Evolutionary conservation across 1,140 invertebrate genomes (phyloP).

Genomic region (Hermatobates lingyangjiaoensis): DNA sequence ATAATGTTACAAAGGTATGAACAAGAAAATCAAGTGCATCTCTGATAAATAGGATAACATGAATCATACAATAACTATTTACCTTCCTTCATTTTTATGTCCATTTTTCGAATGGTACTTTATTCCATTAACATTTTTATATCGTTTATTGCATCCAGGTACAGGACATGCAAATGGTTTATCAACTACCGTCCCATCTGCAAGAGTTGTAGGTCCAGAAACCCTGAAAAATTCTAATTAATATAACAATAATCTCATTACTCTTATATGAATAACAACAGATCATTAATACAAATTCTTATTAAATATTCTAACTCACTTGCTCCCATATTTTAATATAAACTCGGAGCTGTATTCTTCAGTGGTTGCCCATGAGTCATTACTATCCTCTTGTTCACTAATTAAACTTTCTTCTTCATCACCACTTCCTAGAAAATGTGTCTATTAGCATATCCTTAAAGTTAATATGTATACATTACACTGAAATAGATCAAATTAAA

Average conservation of each 20-base stretch:
- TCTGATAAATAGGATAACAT: too few species aligned
- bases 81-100: slow-evolving; percentile 64
- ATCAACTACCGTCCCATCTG: slow-evolving; percentile 26
- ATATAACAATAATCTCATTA: too few species aligned
- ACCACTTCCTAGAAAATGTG: slow-evolving; percentile 38
- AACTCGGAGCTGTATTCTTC: slow-evolving; percentile 59
- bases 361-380: slow-evolving; percentile 57
- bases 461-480: too few species aligned
- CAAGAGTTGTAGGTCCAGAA: slow-evolving; percentile 20
- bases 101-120: slow-evolving; percentile 73
- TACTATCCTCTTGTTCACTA: slow-evolving; percentile 41
- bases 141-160: slow-evolving; percentile 66
- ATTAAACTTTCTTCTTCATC: slow-evolving; percentile 42
- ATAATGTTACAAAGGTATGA: too few species aligned
- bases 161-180: slow-evolving; percentile 66
- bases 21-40: too few species aligned
- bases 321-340: slow-evolving; percentile 51
- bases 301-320: slow-evolving; percentile 26
- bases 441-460: too few species aligned
- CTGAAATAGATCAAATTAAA: too few species aligned
- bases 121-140: slow-evolving; percentile 74
- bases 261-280: too few species aligned
- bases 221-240: slow-evolving; percentile 23
- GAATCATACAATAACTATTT: slow-evolving; percentile 26
- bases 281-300: too few species aligned